These are phyloP conservation scores for Scaptomyza montana DNA, from an alignment of 1,140 invertebrate species.

Conservation along the genomic window DNA sequence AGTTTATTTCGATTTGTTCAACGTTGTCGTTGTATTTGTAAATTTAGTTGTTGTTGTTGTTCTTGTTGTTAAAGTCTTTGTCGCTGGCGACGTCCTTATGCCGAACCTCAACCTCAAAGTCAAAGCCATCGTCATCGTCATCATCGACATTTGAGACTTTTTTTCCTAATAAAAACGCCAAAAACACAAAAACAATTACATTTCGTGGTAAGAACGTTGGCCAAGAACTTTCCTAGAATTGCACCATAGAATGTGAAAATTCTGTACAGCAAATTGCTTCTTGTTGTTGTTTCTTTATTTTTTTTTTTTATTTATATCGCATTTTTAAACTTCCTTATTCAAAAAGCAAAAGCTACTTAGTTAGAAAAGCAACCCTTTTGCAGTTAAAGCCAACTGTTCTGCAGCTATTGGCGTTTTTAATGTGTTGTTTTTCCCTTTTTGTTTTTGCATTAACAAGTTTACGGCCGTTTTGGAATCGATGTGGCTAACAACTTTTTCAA, in stretches of 20 bases:
- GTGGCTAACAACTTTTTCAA: constrained; percentile 80
- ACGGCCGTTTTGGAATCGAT: constrained; percentile 74
- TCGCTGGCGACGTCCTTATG: constrained; percentile 48
- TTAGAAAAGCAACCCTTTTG: constrained; percentile 39
- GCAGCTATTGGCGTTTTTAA: constrained; percentile 62
- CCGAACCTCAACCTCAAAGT: constrained; percentile 22
- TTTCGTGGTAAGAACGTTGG: constrained; percentile 36
- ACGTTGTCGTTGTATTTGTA: constrained; percentile 27
- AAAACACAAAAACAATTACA: constrained; percentile 46
- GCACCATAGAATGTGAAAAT: constrained; percentile 29
- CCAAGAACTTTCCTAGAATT: constrained; percentile 48
- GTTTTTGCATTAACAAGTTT: constrained; percentile 69
- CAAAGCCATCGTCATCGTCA: constrained; percentile 10
- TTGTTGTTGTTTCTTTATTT: constrained; percentile 27
- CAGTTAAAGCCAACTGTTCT: not conserved
- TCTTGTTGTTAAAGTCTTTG: constrained; percentile 29
- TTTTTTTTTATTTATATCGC: constrained; percentile 28
- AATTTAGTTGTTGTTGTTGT: constrained; percentile 31
- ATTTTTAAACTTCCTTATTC: not conserved
- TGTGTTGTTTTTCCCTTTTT: constrained; percentile 21
- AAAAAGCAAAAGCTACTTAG: constrained; percentile 14
- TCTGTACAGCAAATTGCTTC: constrained; percentile 53
- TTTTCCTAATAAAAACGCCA: constrained; percentile 39
- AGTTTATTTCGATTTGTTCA: constrained; percentile 76
- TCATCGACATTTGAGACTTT: constrained; percentile 1